Evolutionary conservation across 2,888 invertebrate genomes (phyloP).

Genomic region (Drosophila gaucha): DNA sequence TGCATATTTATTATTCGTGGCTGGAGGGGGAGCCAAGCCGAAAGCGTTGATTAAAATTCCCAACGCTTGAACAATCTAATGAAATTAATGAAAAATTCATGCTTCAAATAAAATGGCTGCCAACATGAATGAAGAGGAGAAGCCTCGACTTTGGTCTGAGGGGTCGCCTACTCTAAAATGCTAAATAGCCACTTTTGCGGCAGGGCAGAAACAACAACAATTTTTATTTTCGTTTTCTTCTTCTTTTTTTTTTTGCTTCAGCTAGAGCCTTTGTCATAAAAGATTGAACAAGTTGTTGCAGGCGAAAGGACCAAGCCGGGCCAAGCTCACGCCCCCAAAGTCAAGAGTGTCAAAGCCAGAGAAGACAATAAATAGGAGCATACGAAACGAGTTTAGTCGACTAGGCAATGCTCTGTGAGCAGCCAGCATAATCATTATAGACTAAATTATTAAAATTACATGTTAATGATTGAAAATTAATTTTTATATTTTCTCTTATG

Average conservation of each 20-base stretch:
- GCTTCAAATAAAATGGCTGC: conserved; percentile 31
- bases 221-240: conserved; percentile 24
- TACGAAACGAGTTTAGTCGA: neutral
- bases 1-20: conserved; percentile 36
- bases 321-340: conserved; percentile 37
- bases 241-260: neutral
- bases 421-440: neutral
- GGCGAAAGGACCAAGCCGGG: conserved; percentile 37
- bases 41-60: conserved; percentile 60
- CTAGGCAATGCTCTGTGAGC: neutral
- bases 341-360: conserved; percentile 60
- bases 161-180: conserved; percentile 74
- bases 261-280: conserved; percentile 61
- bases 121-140: neutral
- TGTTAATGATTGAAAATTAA: no score
- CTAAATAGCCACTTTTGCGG: conserved; percentile 82
- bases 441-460: no score
- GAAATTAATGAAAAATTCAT: conserved; percentile 74
- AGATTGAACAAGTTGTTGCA: conserved; percentile 71
- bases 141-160: neutral
- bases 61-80: conserved; percentile 46
- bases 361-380: conserved; percentile 1
- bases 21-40: neutral
- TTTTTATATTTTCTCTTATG: no score
- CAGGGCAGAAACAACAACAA: conserved; percentile 42